Percentiles rank a stretch among this genome's conserved stretches.
These are phyloP conservation scores for Tragelaphus imberbis DNA, from an alignment of 2,113 vertebrate genomes.

Conservation along the genomic window DNA sequence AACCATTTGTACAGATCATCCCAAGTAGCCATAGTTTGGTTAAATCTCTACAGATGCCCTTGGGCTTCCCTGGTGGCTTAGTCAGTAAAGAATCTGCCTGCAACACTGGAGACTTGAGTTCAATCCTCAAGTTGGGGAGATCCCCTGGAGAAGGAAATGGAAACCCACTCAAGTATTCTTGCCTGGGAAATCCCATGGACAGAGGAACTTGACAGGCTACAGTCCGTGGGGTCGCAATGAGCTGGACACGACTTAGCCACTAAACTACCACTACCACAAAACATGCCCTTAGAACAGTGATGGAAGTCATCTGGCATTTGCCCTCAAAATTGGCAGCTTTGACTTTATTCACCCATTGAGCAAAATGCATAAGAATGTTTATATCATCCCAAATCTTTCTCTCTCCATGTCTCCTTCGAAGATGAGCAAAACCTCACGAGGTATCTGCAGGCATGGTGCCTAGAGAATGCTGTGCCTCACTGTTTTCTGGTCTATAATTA, in stretches of 20 bases:
- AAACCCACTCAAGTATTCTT: neutral
- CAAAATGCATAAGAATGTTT: neutral
- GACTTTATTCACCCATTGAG: neutral
- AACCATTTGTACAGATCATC: neutral
- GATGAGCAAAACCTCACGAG: neutral
- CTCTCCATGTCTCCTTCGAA: neutral
- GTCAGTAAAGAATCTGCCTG: neutral
- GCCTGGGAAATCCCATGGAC: neutral
- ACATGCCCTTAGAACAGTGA: neutral
- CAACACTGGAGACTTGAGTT: neutral
- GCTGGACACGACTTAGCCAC: rapidly evolving
- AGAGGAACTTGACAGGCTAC: neutral
- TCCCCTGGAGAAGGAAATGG: neutral
- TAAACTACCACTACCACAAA: neutral
- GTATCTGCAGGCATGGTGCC: rapidly evolving
- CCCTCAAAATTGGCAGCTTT: neutral
- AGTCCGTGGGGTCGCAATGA: neutral
- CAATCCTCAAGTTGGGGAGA: neutral
- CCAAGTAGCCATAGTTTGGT: neutral
- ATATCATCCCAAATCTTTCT: neutral
- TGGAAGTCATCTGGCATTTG: neutral
- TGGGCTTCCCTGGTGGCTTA: neutral
- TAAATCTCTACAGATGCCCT: neutral
- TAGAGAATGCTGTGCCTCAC: neutral
- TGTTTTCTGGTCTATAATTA: neutral